Conservation (phyloP, 2,888 invertebrate genomes). For the Drosophila longiperda region DNA sequence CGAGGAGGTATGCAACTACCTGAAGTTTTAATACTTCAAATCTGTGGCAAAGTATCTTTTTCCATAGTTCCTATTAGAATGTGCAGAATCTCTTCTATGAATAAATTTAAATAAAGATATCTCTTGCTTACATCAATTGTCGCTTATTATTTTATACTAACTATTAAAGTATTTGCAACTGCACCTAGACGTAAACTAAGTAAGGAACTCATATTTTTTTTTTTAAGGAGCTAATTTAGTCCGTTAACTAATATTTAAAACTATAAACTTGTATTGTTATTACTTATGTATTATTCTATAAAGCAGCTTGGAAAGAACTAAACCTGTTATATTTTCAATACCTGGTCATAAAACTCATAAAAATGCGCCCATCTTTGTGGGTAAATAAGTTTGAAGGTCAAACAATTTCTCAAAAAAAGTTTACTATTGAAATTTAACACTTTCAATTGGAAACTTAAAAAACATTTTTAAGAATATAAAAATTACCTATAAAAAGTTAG, state of each 20-base stretch:
- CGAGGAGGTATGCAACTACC: conserved; percentile 38
- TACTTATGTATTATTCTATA: not conserved
- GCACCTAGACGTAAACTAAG: not conserved
- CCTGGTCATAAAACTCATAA: not conserved
- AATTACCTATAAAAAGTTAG: not conserved
- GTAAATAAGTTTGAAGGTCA: not conserved
- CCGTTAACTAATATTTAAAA: not conserved
- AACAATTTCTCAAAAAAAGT: not conserved
- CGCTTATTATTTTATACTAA: not conserved
- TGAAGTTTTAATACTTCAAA: not conserved
- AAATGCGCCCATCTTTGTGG: not conserved
- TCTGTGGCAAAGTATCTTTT: not conserved
- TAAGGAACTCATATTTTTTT: not conserved
- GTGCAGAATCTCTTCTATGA: not conserved
- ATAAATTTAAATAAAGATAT: not conserved
- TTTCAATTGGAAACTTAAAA: not conserved
- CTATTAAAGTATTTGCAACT: not conserved
- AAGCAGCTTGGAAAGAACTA: not conserved
- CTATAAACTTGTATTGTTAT: no score
- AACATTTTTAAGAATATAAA: not conserved
- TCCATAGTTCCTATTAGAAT: not conserved
- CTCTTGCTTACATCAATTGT: not conserved
- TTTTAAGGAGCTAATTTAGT: not conserved
- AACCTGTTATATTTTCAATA: not conserved
- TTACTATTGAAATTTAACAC: not conserved